Conservation (phyloP, 2,113 vertebrate species). For the Pygoscelis adeliae region DNA sequence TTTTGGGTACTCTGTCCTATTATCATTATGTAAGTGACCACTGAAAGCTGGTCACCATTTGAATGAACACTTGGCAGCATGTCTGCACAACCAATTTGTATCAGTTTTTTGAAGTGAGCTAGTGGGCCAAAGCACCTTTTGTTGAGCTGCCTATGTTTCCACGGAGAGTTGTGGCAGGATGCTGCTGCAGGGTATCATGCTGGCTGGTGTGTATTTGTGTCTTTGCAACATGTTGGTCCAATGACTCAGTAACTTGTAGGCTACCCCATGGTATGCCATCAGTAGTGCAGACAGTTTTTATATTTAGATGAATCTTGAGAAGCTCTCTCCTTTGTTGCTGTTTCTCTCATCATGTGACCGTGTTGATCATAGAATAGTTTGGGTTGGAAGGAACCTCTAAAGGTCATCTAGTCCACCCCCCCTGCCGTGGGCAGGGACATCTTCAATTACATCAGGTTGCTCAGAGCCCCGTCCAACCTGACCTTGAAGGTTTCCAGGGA, state of each 20-base stretch:
- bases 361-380: background rate
- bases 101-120: background rate
- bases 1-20: background rate
- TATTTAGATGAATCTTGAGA: background rate
- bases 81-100: fast-evolving
- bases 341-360: background rate
- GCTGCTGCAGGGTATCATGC: background rate
- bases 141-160: background rate
- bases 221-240: background rate
- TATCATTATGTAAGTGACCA: background rate
- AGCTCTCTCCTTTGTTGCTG: background rate
- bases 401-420: too few species aligned
- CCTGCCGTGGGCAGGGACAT: too few species aligned
- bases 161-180: background rate
- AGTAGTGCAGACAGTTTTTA: background rate
- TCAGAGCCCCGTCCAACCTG: too few species aligned
- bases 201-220: background rate
- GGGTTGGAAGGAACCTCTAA: too few species aligned
- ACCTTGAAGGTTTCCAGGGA: too few species aligned
- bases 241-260: background rate
- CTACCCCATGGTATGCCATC: background rate
- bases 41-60: background rate
- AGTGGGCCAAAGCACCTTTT: background rate
- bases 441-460: too few species aligned
- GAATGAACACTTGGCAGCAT: background rate